phyloP scores from a whole-genome alignment of 2,888 invertebrate species.

The Stenodema calcarata region DNA sequence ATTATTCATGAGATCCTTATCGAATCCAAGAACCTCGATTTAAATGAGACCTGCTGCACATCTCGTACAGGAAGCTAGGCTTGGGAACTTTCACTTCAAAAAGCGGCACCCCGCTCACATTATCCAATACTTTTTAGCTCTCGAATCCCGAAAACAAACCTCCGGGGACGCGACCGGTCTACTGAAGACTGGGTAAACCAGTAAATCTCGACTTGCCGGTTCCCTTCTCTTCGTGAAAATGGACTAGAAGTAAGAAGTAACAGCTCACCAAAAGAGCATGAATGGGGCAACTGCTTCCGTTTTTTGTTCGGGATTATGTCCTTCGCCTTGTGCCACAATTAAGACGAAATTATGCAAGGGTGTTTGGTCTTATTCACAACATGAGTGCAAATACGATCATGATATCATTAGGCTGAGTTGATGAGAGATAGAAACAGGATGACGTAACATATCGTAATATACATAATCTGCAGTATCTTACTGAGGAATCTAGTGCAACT shows the following conservation, averaged over 20 bases:
- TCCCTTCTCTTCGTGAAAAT: background rate
- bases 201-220: background rate
- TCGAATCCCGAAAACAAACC: background rate
- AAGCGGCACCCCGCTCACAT: background rate
- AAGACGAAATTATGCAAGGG: too few relatives aligned
- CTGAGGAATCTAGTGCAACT: too few relatives aligned
- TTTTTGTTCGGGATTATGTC: too few relatives aligned
- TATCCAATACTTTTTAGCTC: background rate
- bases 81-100: background rate
- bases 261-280: background rate
- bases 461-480: too few relatives aligned
- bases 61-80: background rate
- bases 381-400: too few relatives aligned
- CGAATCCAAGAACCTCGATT: background rate
- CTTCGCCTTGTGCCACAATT: too few relatives aligned
- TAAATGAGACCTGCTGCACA: background rate
- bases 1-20: background rate
- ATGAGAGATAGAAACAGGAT: too few relatives aligned
- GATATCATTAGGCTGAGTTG: too few relatives aligned
- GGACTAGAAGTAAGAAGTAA: background rate
- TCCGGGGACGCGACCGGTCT: background rate
- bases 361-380: too few relatives aligned
- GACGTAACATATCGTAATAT: too few relatives aligned
- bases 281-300: background rate
- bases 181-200: background rate